These are phyloP conservation scores for Bambusicola thoracicus DNA, from an alignment of 2,113 vertebrate genomes.

Conservation along the genomic window DNA sequence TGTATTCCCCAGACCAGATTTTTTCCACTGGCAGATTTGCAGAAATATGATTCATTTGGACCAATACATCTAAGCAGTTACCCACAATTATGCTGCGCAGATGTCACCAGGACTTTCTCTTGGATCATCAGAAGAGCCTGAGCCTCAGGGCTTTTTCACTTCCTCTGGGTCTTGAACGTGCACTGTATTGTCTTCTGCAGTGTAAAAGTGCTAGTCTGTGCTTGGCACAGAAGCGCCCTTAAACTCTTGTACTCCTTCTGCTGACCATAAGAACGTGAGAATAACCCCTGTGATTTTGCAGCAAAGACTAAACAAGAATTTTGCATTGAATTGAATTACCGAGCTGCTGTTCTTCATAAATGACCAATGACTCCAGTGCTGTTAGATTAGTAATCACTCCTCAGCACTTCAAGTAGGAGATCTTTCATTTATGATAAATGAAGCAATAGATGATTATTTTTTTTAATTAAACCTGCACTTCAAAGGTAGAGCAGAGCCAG, in stretches of 20 bases:
- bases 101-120: background rate
- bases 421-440: background rate
- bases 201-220: background rate
- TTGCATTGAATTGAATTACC: background rate
- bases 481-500: background rate
- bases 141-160: background rate
- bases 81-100: background rate
- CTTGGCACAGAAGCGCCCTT: background rate
- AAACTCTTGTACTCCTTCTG: background rate
- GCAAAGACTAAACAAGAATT: background rate
- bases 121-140: background rate
- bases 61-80: background rate
- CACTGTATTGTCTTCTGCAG: rapidly evolving
- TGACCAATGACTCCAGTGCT: background rate
- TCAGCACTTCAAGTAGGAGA: background rate
- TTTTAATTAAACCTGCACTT: background rate
- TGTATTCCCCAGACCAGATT: background rate
- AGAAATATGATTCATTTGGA: background rate
- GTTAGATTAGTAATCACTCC: background rate
- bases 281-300: background rate
- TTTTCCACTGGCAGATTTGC: background rate
- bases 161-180: background rate
- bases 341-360: background rate
- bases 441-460: background rate
- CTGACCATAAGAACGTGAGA: background rate